A percentile compares a stretch with the other conserved stretches of the same genome.
These are phyloP conservation scores for Arothron firmamentum DNA, from an alignment of 2,113 vertebrate species.

Conservation along the genomic window DNA sequence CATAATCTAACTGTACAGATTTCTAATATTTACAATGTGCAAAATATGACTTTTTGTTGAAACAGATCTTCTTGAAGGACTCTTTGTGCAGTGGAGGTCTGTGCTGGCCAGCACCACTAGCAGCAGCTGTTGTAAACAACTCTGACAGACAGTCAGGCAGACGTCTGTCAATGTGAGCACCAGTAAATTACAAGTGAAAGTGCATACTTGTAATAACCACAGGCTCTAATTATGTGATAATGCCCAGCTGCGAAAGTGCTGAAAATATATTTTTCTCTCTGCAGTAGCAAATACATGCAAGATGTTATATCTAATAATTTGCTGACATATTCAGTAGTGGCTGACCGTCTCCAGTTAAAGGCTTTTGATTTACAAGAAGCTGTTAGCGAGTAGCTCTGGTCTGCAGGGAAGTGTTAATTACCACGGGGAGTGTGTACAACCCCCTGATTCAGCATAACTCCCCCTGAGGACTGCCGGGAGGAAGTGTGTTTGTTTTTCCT, in stretches of 20 bases:
- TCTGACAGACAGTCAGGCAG: conserved; percentile 23
- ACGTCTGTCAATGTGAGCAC: conserved; percentile 19
- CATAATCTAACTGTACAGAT: neutral
- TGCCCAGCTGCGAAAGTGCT: too few species aligned
- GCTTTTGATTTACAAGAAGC: conserved; percentile 43
- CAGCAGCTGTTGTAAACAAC: conserved; percentile 31
- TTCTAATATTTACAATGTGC: too few species aligned
- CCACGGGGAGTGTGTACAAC: conserved; percentile 29
- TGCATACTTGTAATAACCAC: neutral
- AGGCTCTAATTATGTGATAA: neutral
- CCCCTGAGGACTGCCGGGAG: conserved; percentile 24
- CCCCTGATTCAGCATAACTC: conserved; percentile 4
- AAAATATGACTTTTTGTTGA: neutral
- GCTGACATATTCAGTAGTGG: neutral
- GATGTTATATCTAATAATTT: too few species aligned
- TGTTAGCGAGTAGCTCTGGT: conserved; percentile 22
- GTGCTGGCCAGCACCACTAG: neutral
- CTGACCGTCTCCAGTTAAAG: conserved; percentile 23
- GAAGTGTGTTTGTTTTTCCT: conserved; percentile 36
- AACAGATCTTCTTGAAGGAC: neutral
- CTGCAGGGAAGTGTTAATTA: conserved; percentile 54
- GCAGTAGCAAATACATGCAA: too few species aligned
- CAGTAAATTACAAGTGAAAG: conserved; percentile 17
- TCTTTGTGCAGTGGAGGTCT: conserved; percentile 2
- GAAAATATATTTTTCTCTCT: too few species aligned